Percentiles rank a stretch among this genome's conserved stretches.
phyloP scores from a whole-genome alignment of 2,113 vertebrate species.

The Pogonocichla stellata region DNA sequence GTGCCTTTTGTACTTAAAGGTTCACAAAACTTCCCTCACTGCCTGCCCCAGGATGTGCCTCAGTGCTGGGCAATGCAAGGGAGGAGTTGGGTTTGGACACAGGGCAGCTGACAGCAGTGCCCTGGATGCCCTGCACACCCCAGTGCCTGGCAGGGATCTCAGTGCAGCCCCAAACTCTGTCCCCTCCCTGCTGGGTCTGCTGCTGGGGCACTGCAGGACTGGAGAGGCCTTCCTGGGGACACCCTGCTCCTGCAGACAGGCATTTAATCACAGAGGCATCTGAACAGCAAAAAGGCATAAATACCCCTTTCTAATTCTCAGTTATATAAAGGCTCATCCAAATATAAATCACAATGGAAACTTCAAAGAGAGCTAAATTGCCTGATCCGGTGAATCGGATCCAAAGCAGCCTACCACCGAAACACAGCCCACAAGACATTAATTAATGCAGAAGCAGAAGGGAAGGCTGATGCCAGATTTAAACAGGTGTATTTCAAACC shows the following conservation, averaged over 20 bases:
- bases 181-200: not conserved
- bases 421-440: constrained; percentile 22
- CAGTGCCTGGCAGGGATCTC: not conserved
- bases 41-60: not conserved
- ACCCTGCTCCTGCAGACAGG: not conserved
- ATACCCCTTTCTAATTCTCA: not conserved
- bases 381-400: constrained; percentile 40
- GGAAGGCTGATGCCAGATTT: constrained; percentile 42
- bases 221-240: not conserved
- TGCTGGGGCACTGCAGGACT: not conserved
- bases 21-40: not conserved
- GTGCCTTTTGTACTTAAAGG: not conserved
- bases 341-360: constrained; percentile 58
- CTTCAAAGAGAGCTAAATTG: constrained; percentile 53
- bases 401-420: constrained; percentile 39
- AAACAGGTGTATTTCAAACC: constrained; percentile 15
- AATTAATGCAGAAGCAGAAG: constrained; percentile 52
- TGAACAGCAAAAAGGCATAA: not conserved
- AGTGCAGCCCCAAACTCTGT: not conserved
- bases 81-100: not conserved
- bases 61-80: not conserved
- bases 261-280: not conserved
- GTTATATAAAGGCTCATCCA: constrained; percentile 37
- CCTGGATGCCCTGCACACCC: not conserved
- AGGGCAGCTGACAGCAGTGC: not conserved